These are phyloP conservation scores for Enhydra lutris DNA, from an alignment of 2,113 vertebrate species.

Conservation along the genomic window DNA sequence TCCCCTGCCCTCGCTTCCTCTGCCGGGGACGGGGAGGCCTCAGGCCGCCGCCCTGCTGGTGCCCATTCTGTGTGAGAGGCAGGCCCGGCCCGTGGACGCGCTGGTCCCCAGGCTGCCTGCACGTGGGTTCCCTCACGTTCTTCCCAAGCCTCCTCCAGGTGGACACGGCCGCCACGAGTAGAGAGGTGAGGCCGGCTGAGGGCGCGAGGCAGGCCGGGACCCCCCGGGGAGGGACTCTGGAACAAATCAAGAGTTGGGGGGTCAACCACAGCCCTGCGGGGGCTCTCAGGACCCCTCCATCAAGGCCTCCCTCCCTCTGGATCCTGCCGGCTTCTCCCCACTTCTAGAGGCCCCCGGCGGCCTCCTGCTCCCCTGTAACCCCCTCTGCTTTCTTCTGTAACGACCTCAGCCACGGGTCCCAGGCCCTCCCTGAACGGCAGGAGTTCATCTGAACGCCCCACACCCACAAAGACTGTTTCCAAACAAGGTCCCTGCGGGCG, in stretches of 20 bases:
- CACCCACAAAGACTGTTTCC: not conserved
- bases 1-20: conserved; percentile 57
- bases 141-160: not conserved
- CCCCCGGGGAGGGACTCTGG: not conserved
- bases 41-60: not conserved
- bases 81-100: not conserved
- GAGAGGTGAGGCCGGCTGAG: not conserved
- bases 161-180: not conserved
- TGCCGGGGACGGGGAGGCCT: conserved; percentile 16
- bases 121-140: too few relatives aligned
- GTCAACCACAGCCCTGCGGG: accelerated
- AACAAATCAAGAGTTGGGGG: too few relatives aligned
- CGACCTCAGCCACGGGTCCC: not conserved
- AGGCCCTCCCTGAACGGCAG: not conserved
- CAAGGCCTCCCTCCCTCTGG: not conserved
- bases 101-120: not conserved
- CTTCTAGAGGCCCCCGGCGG: too few relatives aligned
- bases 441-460: too few relatives aligned
- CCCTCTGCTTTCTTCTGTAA: not conserved
- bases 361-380: too few relatives aligned
- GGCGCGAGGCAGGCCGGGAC: not conserved
- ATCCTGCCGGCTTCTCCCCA: not conserved
- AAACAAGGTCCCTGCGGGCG: not conserved
- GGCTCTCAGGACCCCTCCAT: accelerated
- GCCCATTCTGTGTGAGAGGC: not conserved